These are phyloP conservation scores for Lordiphosa stackelbergi DNA, from an alignment of 1,140 invertebrate genomes.

Conservation along the genomic window DNA sequence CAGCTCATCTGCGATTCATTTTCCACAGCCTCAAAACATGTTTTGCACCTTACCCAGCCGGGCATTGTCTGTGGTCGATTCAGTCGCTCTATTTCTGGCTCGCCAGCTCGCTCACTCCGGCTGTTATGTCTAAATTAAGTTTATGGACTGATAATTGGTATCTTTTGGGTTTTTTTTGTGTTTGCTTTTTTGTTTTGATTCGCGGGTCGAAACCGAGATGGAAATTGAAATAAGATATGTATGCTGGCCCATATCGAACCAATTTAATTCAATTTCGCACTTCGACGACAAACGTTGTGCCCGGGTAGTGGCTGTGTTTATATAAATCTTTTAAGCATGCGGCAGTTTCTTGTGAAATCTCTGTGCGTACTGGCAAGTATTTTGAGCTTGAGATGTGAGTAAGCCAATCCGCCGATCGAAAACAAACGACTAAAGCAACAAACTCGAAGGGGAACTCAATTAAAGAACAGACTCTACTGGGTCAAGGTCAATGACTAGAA, in stretches of 20 bases:
- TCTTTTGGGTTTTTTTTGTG: constrained; percentile 21
- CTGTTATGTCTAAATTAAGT: constrained; percentile 44
- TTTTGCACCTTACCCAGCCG: no score
- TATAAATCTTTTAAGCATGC: constrained; percentile 19
- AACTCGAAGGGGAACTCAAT: constrained; percentile 29
- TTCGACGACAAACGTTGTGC: constrained; percentile 52
- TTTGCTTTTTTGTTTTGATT: constrained; percentile 55
- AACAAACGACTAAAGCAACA: constrained; percentile 60
- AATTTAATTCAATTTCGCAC: constrained; percentile 73
- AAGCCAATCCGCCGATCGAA: background rate
- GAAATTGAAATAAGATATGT: constrained; percentile 66
- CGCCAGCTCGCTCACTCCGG: background rate
- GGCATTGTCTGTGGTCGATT: no score
- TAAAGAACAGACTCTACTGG: constrained; percentile 46
- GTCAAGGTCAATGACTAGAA: constrained; percentile 64
- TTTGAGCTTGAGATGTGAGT: constrained; percentile 46
- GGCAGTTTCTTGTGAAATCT: constrained; percentile 1
- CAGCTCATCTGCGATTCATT: constrained; percentile 10
- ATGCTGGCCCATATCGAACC: constrained; percentile 51
- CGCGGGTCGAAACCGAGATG: constrained; percentile 61
- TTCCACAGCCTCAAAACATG: constrained; percentile 1
- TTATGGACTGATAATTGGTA: constrained; percentile 55
- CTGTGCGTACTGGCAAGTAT: constrained; percentile 12
- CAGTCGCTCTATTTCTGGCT: background rate
- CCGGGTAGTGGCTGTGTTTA: constrained; percentile 19